phyloP scores from a whole-genome alignment of 2,113 vertebrate species.

The Paracyprichromis sp. region DNA sequence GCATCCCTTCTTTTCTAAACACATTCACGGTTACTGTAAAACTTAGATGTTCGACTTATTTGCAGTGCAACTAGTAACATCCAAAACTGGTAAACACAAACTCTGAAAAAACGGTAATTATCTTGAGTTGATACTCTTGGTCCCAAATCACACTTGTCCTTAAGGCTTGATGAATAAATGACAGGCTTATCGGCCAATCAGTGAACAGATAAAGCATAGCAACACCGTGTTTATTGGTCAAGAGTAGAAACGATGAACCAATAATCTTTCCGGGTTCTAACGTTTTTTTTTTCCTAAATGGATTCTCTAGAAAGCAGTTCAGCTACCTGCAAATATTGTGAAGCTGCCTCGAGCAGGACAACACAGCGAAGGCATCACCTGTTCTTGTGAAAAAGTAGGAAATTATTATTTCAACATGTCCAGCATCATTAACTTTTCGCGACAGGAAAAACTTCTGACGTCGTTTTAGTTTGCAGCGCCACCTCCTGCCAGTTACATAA shows the following conservation, averaged over 20 bases:
- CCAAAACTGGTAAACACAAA: neutral
- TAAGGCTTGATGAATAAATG: constrained; percentile 16
- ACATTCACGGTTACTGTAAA: neutral
- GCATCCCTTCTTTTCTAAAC: neutral
- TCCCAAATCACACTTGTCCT: neutral
- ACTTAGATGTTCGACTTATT: neutral
- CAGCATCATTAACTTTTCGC: neutral
- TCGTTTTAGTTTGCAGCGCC: neutral
- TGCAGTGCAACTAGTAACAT: neutral
- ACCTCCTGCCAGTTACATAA: neutral
- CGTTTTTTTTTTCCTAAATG: neutral
- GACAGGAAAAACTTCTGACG: neutral
- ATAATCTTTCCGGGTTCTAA: neutral
- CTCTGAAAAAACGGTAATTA: neutral
- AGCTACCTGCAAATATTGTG: neutral
- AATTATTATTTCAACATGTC: neutral
- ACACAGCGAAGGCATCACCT: fast-evolving
- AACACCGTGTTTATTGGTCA: constrained; percentile 63
- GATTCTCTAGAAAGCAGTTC: neutral
- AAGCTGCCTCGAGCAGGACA: neutral
- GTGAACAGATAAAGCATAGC: constrained; percentile 48
- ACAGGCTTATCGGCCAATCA: constrained; percentile 57
- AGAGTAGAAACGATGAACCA: neutral
- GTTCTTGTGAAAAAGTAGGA: neutral
- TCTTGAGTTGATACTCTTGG: constrained; percentile 35